These are phyloP conservation scores for Echinometra lucunter DNA, from an alignment of 53 echinoderm and acorn worm species.

Conservation along the genomic window DNA sequence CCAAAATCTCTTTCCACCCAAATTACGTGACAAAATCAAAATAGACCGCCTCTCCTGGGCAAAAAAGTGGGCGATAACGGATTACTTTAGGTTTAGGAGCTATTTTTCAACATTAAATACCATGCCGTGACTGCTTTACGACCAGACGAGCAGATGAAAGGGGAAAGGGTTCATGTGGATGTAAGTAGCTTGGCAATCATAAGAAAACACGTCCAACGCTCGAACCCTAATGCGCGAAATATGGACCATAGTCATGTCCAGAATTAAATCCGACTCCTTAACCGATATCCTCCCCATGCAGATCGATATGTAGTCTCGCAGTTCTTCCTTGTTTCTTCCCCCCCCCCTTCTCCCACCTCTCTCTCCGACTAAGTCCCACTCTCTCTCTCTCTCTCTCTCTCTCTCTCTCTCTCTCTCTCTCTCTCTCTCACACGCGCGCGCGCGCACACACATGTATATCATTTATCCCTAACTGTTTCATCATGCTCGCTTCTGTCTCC, in stretches of 20 bases:
- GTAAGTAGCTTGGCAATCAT: neutral
- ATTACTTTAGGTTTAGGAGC: neutral
- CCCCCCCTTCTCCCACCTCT: neutral
- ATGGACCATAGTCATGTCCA: constrained; percentile 17
- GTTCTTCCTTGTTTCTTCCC: neutral
- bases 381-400: neutral
- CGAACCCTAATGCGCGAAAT: neutral
- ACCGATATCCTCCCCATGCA: neutral
- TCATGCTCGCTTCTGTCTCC: neutral
- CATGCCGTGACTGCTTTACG: neutral
- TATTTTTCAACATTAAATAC: constrained; percentile 29
- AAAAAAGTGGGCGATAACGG: constrained; percentile 12
- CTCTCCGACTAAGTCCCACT: neutral
- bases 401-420: neutral
- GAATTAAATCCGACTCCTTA: constrained; percentile 41
- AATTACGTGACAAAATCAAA: neutral
- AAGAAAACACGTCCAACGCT: neutral
- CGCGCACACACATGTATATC: no score
- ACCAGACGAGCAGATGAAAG: neutral
- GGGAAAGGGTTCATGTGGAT: neutral
- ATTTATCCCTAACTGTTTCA: neutral
- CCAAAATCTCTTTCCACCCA: neutral
- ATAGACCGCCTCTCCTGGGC: constrained; percentile 7
- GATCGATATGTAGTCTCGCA: neutral
- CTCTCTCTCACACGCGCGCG: no score